phyloP scores from a whole-genome alignment of 1,140 invertebrate species.

The Heliconius eleuchia region DNA sequence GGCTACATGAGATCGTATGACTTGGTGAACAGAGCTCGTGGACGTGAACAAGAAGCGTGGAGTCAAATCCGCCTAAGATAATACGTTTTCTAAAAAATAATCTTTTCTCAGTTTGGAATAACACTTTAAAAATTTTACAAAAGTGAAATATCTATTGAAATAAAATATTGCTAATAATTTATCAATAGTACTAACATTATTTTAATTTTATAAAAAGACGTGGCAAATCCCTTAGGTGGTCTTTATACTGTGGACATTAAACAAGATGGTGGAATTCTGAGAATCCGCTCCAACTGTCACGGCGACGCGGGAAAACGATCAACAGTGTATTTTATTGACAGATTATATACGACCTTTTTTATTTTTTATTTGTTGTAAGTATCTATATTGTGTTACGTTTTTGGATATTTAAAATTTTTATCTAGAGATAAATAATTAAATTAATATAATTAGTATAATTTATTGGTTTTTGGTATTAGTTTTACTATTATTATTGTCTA shows the following conservation, averaged over 20 bases:
- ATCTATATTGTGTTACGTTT: neutral
- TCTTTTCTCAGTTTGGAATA: too few relatives aligned
- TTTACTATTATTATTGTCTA: neutral
- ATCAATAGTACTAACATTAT: neutral
- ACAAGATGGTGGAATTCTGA: constrained; percentile 37
- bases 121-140: too few relatives aligned
- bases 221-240: constrained; percentile 14
- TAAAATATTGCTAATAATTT: neutral
- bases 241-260: constrained; percentile 21
- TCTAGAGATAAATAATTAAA: neutral
- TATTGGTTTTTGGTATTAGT: neutral
- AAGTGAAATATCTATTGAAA: neutral
- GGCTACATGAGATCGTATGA: too few relatives aligned
- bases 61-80: too few relatives aligned
- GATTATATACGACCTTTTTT: constrained; percentile 23
- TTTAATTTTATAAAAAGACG: neutral
- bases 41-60: too few relatives aligned
- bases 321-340: constrained; percentile 38
- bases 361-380: constrained; percentile 20
- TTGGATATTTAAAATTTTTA: neutral
- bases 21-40: too few relatives aligned
- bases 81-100: too few relatives aligned
- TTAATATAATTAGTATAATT: neutral
- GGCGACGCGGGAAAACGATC: constrained; percentile 37
- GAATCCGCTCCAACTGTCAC: constrained; percentile 39